phyloP scores from a whole-genome alignment of 1,140 invertebrate genomes.

The Aphelenchoides avenae region DNA sequence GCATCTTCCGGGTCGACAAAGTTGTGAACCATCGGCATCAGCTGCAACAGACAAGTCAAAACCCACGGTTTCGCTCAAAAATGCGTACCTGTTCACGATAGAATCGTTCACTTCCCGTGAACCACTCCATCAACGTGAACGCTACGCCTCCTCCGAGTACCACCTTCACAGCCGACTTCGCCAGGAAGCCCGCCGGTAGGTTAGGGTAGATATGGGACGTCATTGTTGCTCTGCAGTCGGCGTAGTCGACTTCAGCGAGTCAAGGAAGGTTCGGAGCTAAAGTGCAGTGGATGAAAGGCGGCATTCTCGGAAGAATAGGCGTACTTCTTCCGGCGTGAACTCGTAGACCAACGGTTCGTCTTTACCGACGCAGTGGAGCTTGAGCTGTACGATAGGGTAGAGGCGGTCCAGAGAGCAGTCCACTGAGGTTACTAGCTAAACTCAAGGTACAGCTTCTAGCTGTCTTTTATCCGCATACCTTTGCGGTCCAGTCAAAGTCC shows the following conservation, averaged over 20 bases:
- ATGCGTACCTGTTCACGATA: constrained; percentile 15
- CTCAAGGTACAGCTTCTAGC: neutral
- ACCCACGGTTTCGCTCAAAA: constrained; percentile 5
- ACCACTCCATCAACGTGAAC: constrained; percentile 4
- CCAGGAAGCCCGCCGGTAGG: constrained; percentile 40
- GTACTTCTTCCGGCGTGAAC: constrained; percentile 27
- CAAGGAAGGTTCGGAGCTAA: neutral
- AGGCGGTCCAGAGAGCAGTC: constrained; percentile 3
- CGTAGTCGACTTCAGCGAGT: no score
- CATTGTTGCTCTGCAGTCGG: no score
- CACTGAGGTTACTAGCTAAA: neutral
- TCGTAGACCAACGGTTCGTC: constrained; percentile 21
- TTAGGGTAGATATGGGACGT: constrained; percentile 36
- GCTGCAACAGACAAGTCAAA: constrained; percentile 11
- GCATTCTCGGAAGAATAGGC: neutral
- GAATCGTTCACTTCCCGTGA: constrained; percentile 23
- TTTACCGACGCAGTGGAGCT: constrained; percentile 21
- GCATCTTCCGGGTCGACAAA: constrained; percentile 29
- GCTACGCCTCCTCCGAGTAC: constrained; percentile 7
- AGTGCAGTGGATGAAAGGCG: constrained; percentile 7
- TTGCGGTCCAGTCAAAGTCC: constrained; percentile 41
- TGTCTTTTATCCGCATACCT: constrained; percentile 14
- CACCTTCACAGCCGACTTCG: constrained; percentile 33
- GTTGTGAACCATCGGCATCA: constrained; percentile 26
- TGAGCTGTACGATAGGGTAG: constrained; percentile 26